These are phyloP conservation scores for Standfussiana lucernea DNA, from an alignment of 2,888 invertebrate genomes.

Conservation along the genomic window DNA sequence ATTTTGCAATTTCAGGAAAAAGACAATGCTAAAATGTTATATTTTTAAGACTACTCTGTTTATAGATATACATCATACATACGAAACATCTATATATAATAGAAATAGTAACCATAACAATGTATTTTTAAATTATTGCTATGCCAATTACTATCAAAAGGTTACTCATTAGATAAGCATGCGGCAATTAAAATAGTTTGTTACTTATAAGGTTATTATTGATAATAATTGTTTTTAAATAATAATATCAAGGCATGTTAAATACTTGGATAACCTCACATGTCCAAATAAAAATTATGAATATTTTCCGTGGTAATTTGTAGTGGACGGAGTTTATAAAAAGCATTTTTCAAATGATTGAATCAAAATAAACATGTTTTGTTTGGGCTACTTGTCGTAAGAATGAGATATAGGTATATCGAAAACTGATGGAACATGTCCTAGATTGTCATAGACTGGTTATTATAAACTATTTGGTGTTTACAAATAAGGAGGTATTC, in stretches of 20 bases:
- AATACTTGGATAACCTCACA: conserved; percentile 14
- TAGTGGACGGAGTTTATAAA: neutral
- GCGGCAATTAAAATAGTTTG: conserved; percentile 6
- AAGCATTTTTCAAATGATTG: too few relatives aligned
- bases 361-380: too few relatives aligned
- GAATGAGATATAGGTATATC: neutral
- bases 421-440: neutral
- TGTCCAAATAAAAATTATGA: neutral
- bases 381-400: too few relatives aligned
- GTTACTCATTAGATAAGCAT: conserved; percentile 31
- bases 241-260: neutral
- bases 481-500: neutral
- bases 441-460: neutral
- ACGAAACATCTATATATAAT: neutral
- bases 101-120: neutral
- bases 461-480: neutral
- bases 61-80: neutral
- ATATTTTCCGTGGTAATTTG: neutral
- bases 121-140: conserved; percentile 7
- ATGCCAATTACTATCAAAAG: conserved; percentile 7
- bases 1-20: neutral
- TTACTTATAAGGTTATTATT: conserved; percentile 11
- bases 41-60: neutral
- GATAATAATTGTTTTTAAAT: conserved; percentile 24
- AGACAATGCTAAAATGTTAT: neutral